These are phyloP conservation scores for Orthonevra nobilis DNA, from an alignment of 2,888 invertebrate genomes.

Conservation along the genomic window DNA sequence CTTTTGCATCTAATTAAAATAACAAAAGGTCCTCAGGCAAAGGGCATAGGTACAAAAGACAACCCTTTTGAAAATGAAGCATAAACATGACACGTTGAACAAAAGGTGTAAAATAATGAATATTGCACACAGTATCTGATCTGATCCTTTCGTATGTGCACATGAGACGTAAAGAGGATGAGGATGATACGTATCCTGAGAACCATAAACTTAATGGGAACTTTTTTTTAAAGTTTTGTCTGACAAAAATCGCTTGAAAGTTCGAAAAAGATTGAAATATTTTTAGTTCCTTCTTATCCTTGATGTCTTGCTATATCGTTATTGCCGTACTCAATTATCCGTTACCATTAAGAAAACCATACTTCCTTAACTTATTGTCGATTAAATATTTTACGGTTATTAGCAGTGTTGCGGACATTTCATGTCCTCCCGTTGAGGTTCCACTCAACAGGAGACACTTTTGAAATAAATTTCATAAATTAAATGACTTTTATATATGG, in stretches of 20 bases:
- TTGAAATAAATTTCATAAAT: constrained; percentile 59
- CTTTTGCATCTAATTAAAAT: constrained; percentile 69
- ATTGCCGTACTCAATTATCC: too few species aligned
- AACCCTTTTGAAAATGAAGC: constrained; percentile 65
- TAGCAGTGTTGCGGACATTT: constrained; percentile 48
- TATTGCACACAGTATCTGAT: constrained; percentile 13
- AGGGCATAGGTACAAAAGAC: constrained; percentile 34
- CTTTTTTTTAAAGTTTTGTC: too few species aligned
- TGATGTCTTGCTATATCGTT: not conserved
- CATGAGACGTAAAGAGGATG: too few species aligned
- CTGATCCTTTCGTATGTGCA: too few species aligned
- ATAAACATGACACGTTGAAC: constrained; percentile 71
- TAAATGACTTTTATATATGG: constrained; percentile 51
- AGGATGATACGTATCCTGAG: too few species aligned
- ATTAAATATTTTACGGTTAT: constrained; percentile 66
- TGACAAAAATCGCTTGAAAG: too few species aligned
- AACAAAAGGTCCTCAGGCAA: constrained; percentile 47
- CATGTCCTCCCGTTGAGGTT: constrained; percentile 5
- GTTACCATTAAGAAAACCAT: too few species aligned
- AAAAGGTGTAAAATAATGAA: constrained; percentile 65
- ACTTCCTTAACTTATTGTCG: constrained; percentile 44
- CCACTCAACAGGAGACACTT: constrained; percentile 24
- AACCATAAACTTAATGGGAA: too few species aligned
- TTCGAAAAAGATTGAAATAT: too few species aligned
- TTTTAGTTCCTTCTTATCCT: too few species aligned